Evolutionary conservation across 1,140 invertebrate species (phyloP).

Genomic region (Drosophila saltans): DNA sequence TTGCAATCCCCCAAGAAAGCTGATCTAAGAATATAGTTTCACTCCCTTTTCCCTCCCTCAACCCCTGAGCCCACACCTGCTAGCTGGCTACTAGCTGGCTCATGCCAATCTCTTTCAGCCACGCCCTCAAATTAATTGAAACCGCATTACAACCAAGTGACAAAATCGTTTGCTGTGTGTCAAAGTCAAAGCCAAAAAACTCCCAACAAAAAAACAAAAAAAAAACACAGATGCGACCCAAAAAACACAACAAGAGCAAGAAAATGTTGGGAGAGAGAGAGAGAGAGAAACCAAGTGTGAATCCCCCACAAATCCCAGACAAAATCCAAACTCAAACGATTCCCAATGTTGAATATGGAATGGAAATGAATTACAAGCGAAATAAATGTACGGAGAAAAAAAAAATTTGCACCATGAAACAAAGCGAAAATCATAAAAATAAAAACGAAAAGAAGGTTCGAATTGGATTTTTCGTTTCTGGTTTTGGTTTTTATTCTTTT

Average conservation of each 20-base stretch:
- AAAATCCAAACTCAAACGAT: conserved; percentile 47
- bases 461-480: conserved; percentile 30
- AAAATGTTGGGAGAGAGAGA: not conserved
- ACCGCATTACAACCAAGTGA: conserved; percentile 65
- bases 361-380: conserved; percentile 80
- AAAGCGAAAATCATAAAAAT: conserved; percentile 69
- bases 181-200: conserved; percentile 42
- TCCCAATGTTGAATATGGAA: conserved; percentile 72
- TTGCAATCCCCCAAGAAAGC: conserved; percentile 17
- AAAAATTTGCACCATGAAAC: conserved; percentile 53
- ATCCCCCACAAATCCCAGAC: conserved; percentile 72
- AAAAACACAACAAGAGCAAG: conserved; percentile 55
- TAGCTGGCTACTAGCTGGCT: conserved; percentile 7
- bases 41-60: not conserved
- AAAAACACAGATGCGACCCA: conserved; percentile 63
- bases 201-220: conserved; percentile 36
- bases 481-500: conserved; percentile 20
- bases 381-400: conserved; percentile 75
- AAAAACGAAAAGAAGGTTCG: conserved; percentile 32
- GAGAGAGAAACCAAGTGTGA: conserved; percentile 24
- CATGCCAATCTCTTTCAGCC: conserved; percentile 22
- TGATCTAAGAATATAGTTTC: conserved; percentile 9
- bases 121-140: conserved; percentile 76
- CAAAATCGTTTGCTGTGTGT: conserved; percentile 53
- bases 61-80: conserved; percentile 15